phyloP scores from a whole-genome alignment of 2,113 vertebrate species.

The Caretta caretta region DNA sequence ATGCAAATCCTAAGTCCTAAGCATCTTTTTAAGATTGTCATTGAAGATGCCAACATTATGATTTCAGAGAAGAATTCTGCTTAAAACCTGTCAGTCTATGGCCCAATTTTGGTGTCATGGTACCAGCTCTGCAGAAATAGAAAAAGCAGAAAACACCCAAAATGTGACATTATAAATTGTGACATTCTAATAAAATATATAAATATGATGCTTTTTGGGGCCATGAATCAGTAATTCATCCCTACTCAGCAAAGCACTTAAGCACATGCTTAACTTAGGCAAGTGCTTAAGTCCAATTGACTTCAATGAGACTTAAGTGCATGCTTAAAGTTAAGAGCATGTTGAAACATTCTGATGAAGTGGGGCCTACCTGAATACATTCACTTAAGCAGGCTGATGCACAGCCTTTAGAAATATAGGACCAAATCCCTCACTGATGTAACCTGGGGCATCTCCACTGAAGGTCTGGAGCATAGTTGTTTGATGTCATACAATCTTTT shows the following conservation, averaged over 20 bases:
- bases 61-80: background rate
- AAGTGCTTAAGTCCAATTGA: background rate
- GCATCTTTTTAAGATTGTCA: background rate
- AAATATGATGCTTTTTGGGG: background rate
- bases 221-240: background rate
- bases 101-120: background rate
- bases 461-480: background rate
- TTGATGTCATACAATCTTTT: background rate
- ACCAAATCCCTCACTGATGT: background rate
- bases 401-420: background rate
- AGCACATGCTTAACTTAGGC: background rate
- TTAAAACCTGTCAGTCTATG: background rate
- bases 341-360: background rate
- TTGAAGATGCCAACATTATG: background rate
- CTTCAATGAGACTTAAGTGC: background rate
- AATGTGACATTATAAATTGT: background rate
- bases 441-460: background rate
- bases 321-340: background rate
- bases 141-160: background rate
- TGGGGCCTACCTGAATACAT: background rate
- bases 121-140: background rate
- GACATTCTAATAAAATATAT: background rate
- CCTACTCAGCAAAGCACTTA: background rate
- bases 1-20: background rate
- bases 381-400: background rate